These are phyloP conservation scores for Danio jaintianensis DNA, from an alignment of 2,797 vertebrate genomes.

Conservation along the genomic window DNA sequence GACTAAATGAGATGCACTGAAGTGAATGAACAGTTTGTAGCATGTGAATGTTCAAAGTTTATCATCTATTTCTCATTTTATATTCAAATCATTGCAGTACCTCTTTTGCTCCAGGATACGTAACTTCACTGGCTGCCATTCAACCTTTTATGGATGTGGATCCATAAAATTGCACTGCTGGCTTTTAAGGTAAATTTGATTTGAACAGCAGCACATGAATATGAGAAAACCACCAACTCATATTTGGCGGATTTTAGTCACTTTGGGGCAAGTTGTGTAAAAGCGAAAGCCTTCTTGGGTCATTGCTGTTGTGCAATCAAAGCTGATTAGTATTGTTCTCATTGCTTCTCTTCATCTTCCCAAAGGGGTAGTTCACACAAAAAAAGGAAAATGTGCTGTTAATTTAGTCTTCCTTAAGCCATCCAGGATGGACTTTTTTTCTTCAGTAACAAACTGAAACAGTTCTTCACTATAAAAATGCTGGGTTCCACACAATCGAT, in stretches of 20 bases:
- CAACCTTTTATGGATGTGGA: conserved; percentile 8
- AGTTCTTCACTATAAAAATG: no score
- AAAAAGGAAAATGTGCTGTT: no score
- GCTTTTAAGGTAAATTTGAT: conserved; percentile 28
- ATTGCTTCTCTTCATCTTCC: neutral
- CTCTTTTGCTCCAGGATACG: conserved; percentile 2
- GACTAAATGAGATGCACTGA: neutral
- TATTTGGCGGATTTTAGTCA: neutral
- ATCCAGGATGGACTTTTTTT: no score
- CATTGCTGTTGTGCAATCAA: conserved; percentile 3
- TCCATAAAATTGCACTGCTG: neutral
- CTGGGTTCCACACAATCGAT: no score
- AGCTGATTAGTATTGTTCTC: neutral
- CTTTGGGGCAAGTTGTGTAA: neutral
- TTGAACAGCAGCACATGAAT: neutral
- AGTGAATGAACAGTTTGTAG: conserved; percentile 26
- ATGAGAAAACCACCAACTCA: neutral
- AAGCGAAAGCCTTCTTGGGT: conserved; percentile 2
- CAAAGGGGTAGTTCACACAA: no score
- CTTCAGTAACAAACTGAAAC: no score
- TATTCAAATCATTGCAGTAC: conserved; percentile 19
- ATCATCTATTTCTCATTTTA: conserved; percentile 24
- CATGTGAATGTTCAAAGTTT: conserved; percentile 4
- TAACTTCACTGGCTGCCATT: conserved; percentile 24
- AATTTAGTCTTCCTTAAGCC: no score